These are phyloP conservation scores for Chrysolina americana DNA, from an alignment of 2,888 invertebrate species.

Conservation along the genomic window DNA sequence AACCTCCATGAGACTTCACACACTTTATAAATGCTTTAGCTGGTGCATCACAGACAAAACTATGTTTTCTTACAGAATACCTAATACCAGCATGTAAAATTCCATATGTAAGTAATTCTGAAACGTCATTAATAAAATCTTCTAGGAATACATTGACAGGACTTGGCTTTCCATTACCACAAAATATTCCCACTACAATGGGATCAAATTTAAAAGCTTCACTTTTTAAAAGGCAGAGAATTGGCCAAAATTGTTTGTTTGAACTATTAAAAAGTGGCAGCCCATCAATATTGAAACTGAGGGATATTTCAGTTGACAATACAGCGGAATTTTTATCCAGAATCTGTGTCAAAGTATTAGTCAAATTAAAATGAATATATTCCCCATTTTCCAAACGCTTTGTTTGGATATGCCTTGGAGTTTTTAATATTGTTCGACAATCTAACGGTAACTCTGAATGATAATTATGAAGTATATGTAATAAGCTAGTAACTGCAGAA, in stretches of 20 bases:
- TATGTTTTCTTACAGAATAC: constrained; percentile 35
- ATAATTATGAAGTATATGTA: constrained; percentile 22
- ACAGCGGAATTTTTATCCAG: not conserved
- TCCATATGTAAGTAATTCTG: constrained; percentile 32
- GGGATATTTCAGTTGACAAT: not conserved
- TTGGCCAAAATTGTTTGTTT: constrained; percentile 41
- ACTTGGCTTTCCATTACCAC: constrained; percentile 47
- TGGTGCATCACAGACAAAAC: constrained; percentile 51
- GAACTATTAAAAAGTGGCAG: constrained; percentile 41
- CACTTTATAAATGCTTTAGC: constrained; percentile 49
- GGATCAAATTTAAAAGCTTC: not conserved
- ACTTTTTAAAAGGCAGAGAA: constrained; percentile 43
- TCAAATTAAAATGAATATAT: constrained; percentile 41
- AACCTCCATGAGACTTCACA: constrained; percentile 46
- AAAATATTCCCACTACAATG: constrained; percentile 35
- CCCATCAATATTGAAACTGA: constrained; percentile 45
- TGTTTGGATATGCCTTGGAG: constrained; percentile 21
- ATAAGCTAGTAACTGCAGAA: constrained; percentile 10
- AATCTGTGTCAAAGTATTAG: constrained; percentile 7
- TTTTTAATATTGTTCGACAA: constrained; percentile 38
- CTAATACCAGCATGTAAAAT: constrained; percentile 19
- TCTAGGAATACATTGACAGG: constrained; percentile 43
- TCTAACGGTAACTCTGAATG: constrained; percentile 43
- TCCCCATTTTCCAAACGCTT: constrained; percentile 28
- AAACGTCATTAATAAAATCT: constrained; percentile 46